phyloP scores from a whole-genome alignment of 1,140 invertebrate species.

The Trachymyrmex septentrionalis region DNA sequence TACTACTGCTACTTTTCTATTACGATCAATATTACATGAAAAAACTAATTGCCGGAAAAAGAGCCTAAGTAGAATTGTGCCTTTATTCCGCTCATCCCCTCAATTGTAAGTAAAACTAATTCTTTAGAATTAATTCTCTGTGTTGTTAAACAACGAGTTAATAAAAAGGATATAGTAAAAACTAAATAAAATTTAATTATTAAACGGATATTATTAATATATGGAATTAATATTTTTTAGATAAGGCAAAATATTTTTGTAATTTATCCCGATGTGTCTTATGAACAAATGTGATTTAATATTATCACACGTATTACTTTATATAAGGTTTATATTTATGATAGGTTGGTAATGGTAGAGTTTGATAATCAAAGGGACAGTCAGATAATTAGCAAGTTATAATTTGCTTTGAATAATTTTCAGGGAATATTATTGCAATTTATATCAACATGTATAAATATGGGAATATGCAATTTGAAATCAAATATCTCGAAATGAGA shows the following conservation, averaged over 20 bases:
- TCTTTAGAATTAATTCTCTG: not conserved
- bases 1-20: too few species aligned
- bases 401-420: constrained; percentile 50
- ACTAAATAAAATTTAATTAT: constrained; percentile 10
- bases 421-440: constrained; percentile 36
- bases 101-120: not conserved
- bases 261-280: not conserved
- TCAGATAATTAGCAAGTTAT: constrained; percentile 29
- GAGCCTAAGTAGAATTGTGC: too few species aligned
- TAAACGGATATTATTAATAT: not conserved
- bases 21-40: too few species aligned
- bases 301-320: constrained; percentile 1
- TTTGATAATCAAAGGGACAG: constrained; percentile 11
- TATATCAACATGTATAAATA: constrained; percentile 42
- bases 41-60: too few species aligned
- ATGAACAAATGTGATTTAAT: not conserved
- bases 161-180: not conserved
- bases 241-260: not conserved
- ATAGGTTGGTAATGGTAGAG: not conserved
- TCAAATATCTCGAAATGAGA: constrained; percentile 48
- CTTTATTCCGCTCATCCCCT: too few species aligned
- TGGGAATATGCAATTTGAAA: constrained; percentile 33
- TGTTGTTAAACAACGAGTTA: not conserved
- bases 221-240: not conserved
- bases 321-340: not conserved